Base-by-base conservation (phyloP, 2,888 invertebrate species). In the Escarpia spicata region DNA sequence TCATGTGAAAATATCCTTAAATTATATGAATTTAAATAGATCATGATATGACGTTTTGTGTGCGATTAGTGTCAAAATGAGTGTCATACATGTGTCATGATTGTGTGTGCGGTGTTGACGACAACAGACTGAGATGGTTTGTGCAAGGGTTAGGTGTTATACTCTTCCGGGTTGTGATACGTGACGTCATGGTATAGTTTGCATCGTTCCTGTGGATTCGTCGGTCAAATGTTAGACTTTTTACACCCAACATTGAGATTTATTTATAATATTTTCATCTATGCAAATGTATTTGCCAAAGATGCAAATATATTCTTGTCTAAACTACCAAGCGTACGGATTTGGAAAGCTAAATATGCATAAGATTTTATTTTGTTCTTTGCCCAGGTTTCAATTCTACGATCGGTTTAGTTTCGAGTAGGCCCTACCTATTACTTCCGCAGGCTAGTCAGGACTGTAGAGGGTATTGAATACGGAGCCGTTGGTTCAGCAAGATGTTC, bases 1-100 rank as follows among this genome's bases (percentile, higher is more conserved):
- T 75, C 19, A 75, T 75, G 75, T 75, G 75, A 75, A 75, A 75
- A 75, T 75, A 75, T 75, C 75, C 75, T 75, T 75, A 75, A 75
- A 75, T 75, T 75, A 75, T 75, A n/a, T 19, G 19, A 75, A n/a
- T 75, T 75, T 75, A 75, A 75, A 26, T 26, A 4, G 75, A n/a
- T 75, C 75, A 75, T 75, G 75, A 75, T n/a, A 75, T 75, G 75
- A 75, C 75, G n/a, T 75, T 12, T 60, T 19, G 19, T 60, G 60
- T 15, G 26, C 15, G 60, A 60, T 75, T 75, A 75, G 26, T 75
- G 19, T 75, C 75, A 75, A 19, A 75, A 75, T 26, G 19, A 75
- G 6, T 75, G 75, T 75, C 26, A 75, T 75, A 26, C 75, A 75
- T 75, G 75, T 26, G 26, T 75, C 26, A 75, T 75, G 75, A n/a